These are phyloP conservation scores for Drosophila peninsularis DNA, from an alignment of 2,888 invertebrate genomes.

Conservation along the genomic window DNA sequence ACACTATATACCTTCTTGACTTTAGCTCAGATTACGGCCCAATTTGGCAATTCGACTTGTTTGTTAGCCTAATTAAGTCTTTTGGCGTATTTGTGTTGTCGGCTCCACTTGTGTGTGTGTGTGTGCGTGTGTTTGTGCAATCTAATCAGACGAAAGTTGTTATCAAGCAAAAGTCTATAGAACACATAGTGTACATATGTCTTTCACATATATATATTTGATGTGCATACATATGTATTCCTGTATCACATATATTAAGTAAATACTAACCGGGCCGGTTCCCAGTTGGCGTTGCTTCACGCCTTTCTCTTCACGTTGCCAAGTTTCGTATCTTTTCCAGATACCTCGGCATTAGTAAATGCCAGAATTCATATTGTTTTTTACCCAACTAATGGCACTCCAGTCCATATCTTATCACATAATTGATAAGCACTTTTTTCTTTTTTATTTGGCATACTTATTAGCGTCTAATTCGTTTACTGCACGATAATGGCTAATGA, in stretches of 20 bases:
- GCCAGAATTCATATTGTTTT: conserved; percentile 12
- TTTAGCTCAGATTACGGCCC: conserved; percentile 48
- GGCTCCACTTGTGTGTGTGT: conserved; percentile 2
- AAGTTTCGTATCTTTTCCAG: conserved; percentile 47
- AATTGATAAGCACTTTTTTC: conserved; percentile 11
- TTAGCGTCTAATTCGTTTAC: conserved; percentile 2
- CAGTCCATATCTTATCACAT: conserved; percentile 37
- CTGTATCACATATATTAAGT: conserved; percentile 33
- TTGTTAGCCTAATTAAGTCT: conserved; percentile 71
- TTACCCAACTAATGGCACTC: background rate
- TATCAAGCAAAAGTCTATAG: conserved; percentile 54
- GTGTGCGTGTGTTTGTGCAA: conserved; percentile 47
- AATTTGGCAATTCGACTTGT: conserved; percentile 72
- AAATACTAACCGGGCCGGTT: background rate
- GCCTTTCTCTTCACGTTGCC: conserved; percentile 27
- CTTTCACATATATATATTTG: background rate
- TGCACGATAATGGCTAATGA: background rate
- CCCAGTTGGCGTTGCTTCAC: conserved; percentile 3
- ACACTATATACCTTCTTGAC: conserved; percentile 2
- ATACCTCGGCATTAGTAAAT: conserved; percentile 9
- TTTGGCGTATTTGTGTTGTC: conserved; percentile 49
- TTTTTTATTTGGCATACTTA: background rate
- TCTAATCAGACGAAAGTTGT: conserved; percentile 69
- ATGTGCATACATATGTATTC: conserved; percentile 2
- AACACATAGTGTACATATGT: conserved; percentile 20